These are phyloP conservation scores for Strigamia maritima DNA, from an alignment of 2,888 invertebrate species.

Conservation along the genomic window DNA sequence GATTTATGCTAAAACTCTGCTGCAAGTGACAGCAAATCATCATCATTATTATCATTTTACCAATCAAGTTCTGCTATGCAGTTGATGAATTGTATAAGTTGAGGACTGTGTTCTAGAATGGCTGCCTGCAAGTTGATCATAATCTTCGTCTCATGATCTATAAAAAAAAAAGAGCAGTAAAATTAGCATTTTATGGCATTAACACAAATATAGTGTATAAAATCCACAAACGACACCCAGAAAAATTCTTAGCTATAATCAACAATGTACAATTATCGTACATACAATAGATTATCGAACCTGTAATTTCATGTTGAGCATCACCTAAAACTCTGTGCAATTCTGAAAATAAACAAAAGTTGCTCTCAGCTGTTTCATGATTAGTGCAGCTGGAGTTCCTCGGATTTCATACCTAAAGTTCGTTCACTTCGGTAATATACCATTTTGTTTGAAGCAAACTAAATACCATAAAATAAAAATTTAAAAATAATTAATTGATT, in stretches of 20 bases:
- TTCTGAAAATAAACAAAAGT: constrained; percentile 56
- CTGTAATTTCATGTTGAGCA: constrained; percentile 69
- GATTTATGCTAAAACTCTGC: no score
- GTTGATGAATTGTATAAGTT: constrained; percentile 60
- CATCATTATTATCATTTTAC: constrained; percentile 53
- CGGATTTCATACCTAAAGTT: constrained; percentile 47
- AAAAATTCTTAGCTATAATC: no score
- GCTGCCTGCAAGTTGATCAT: constrained; percentile 65
- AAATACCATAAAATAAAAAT: constrained; percentile 46
- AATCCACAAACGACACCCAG: no score
- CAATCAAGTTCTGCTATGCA: constrained; percentile 68
- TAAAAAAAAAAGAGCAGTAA: constrained; percentile 41
- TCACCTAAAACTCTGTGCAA: constrained; percentile 75
- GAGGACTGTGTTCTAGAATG: constrained; percentile 60
- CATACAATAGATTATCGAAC: constrained; percentile 45
- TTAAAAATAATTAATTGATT: constrained; percentile 26
- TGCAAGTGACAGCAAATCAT: no score
- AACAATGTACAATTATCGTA: no score
- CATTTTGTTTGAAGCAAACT: constrained; percentile 65
- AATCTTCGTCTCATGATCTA: constrained; percentile 74
- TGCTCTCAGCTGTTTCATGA: background rate
- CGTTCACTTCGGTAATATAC: constrained; percentile 68
- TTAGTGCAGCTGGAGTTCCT: no score
- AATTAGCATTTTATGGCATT: background rate
- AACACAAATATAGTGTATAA: no score